phyloP scores from a whole-genome alignment of 2,797 vertebrate species.

The Coregonus sp. region DNA sequence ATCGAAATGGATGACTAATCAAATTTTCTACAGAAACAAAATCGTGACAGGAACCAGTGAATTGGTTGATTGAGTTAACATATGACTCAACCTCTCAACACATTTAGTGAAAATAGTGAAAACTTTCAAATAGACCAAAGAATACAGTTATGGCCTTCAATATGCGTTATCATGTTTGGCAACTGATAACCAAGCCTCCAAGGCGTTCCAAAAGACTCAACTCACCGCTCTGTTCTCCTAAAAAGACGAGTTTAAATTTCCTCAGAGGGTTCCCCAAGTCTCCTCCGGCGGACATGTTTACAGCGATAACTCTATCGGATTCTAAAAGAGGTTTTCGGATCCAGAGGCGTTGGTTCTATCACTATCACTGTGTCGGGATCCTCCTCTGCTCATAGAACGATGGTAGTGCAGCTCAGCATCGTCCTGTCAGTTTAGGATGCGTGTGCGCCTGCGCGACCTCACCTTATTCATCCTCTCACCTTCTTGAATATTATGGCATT shows the following conservation, averaged over 20 bases:
- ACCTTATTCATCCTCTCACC: slow-evolving; percentile 70
- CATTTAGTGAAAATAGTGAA: slow-evolving; percentile 17
- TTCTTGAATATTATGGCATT: slow-evolving; percentile 33
- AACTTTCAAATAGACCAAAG: slow-evolving; percentile 37
- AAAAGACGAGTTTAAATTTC: slow-evolving; percentile 94
- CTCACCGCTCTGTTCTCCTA: slow-evolving; percentile 94
- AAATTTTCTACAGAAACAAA: slow-evolving; percentile 44
- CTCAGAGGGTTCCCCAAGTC: slow-evolving; percentile 91
- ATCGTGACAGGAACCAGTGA: slow-evolving; percentile 29
- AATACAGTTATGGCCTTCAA: slow-evolving; percentile 52
- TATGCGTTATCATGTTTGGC: slow-evolving; percentile 52
- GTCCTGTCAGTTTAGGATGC: slow-evolving; percentile 63
- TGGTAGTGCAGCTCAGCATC: slow-evolving; percentile 77
- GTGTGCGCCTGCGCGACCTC: slow-evolving; percentile 77
- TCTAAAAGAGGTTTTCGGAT: slow-evolving; percentile 43
- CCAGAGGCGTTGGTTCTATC: slow-evolving; percentile 31
- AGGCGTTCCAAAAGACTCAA: slow-evolving; percentile 41
- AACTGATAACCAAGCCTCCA: slow-evolving; percentile 31
- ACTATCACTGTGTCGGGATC: slow-evolving; percentile 40
- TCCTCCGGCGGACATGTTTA: slow-evolving; percentile 86
- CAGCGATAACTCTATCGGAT: slow-evolving; percentile 57
- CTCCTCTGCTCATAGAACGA: slow-evolving; percentile 73
- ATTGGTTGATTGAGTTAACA: slow-evolving; percentile 18
- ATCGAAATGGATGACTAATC: slow-evolving; percentile 53
- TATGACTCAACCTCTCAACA: neutral